Percentiles rank a stretch among this genome's conserved stretches.
Conservation (phyloP, 2,113 vertebrate genomes). For the Platysternon megacephalum region DNA sequence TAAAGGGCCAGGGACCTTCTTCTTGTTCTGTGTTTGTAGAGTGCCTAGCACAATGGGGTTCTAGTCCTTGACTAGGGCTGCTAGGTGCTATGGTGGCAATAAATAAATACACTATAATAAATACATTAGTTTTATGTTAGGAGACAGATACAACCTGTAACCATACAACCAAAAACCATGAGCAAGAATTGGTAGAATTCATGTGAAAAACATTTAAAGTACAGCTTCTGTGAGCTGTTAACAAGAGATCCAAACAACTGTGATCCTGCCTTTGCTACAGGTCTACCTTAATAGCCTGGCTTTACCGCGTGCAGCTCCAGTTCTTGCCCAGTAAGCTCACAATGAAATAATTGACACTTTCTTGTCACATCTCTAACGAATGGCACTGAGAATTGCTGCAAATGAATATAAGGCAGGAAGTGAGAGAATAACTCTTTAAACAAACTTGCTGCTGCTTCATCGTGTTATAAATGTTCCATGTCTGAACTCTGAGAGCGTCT, state of each 20-base stretch:
- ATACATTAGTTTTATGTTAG: background rate
- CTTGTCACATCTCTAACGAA: background rate
- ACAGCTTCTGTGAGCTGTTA: background rate
- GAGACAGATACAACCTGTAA: background rate
- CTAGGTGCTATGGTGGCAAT: too few species aligned
- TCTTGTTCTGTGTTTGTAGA: too few species aligned
- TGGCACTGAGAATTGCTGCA: background rate
- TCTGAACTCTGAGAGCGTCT: background rate
- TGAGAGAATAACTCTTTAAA: background rate
- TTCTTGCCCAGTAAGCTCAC: background rate
- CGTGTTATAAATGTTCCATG: background rate
- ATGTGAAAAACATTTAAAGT: fast-evolving
- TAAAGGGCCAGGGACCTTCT: too few species aligned
- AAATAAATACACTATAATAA: too few species aligned
- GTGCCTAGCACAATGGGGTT: too few species aligned
- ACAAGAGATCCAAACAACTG: fast-evolving
- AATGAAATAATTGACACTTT: fast-evolving
- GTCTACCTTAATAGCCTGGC: fast-evolving
- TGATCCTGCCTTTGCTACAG: background rate
- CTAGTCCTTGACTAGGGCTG: too few species aligned
- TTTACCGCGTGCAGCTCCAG: fast-evolving
- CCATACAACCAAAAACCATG: background rate
- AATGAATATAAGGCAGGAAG: background rate
- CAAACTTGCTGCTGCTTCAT: background rate
- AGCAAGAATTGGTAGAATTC: background rate